Base-by-base conservation (phyloP, 2,113 vertebrate species). In the Malurus cyaneus region DNA sequence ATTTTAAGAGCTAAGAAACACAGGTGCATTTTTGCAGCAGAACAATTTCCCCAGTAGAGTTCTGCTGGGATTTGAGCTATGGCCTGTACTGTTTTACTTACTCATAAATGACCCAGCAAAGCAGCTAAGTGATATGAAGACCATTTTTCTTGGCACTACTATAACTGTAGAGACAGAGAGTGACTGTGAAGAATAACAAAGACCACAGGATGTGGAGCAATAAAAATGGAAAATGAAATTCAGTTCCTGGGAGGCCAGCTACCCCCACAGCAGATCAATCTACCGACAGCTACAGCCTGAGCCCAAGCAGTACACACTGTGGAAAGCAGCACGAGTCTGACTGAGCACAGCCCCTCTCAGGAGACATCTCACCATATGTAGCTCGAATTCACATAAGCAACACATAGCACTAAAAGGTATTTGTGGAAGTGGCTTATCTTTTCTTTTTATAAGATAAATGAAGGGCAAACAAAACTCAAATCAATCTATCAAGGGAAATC, bases 281-380 rank as follows among this genome's bases (percentile, higher is more conserved):
- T 34, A 42, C 36, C 6, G 60, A 39, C 39, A 77, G 18, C 23
- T 57, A 41, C 46, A 72, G 36, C 41, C 44, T 50, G 65, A 70
- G n/a, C 47, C 60, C 28, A 13, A 36, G 54, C 12, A 25, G 50
- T 1, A 28, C 1, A 0, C 0, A 0, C 26, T 29, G 44, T 1
- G 1, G 41, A 57, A 44, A 88, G 76, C 23, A 3, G 50, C 72
- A 41, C 0, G 0, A 76, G 59, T n/a, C 62, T 52, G 23, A 42
- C 74, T 24, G 36, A 62, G 28, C 29, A 71, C 16, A 49, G 54
- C 3, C 15, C 39, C 52, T 42, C 69, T 52, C 52, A 52, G 61
- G 32, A 80, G 56, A n/a, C 6, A 9, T 8, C 14, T 42, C 25
- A 25, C 46, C 15, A 5, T 12, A 31, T 18, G 14, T 9, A 32